Base-by-base conservation (phyloP, 2,797 vertebrate genomes). In the Triplophysa yarkandensis region DNA sequence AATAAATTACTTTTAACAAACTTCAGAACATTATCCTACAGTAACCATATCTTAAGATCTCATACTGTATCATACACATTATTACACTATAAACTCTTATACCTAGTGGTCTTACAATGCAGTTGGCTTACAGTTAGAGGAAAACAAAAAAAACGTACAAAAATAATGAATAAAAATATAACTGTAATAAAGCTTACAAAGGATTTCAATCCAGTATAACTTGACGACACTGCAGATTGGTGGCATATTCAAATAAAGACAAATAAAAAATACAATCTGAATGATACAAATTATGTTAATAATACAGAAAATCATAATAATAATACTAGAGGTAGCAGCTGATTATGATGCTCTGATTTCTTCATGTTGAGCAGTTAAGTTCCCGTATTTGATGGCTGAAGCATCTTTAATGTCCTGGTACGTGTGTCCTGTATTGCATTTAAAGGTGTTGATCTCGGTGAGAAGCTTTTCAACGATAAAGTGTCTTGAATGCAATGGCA, bases 301-400 rank as follows among this genome's bases (percentile, higher is more conserved):
- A 82, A 87, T 71, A 88, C 82, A 74, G 84, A 90, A 82, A 87
- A 87, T 88, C 86, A 87, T 78, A 85, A 87, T 89, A 85, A 87
- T 89, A 89, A 92, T 89, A 94, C 92, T 93, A 94, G 97, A 99
- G 96, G 97, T 98, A 99, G 97, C 95, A 96, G 95, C 94, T 89
- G 94, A 96, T 95, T 93, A 89, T 89, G 91, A 87, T 92, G 91
- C 89, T 90, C 85, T 81, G 85, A 88, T 81, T 70, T 81, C 50
- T 68, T 83, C 60, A 83, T 83, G 17, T 80, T 68, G 62, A 50
- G 81, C 82, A 90, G 71, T 70, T 30, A 32, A 46, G 85, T 88
- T 87, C 87, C 84, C 89, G 90, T 85, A 75, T 80, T 55, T 54
- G 70, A 43, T 0, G 0, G 25, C 54, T 64, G 8, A 19, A 74